Conservation (phyloP, 2,797 vertebrate species). For the Lophius americanus region DNA sequence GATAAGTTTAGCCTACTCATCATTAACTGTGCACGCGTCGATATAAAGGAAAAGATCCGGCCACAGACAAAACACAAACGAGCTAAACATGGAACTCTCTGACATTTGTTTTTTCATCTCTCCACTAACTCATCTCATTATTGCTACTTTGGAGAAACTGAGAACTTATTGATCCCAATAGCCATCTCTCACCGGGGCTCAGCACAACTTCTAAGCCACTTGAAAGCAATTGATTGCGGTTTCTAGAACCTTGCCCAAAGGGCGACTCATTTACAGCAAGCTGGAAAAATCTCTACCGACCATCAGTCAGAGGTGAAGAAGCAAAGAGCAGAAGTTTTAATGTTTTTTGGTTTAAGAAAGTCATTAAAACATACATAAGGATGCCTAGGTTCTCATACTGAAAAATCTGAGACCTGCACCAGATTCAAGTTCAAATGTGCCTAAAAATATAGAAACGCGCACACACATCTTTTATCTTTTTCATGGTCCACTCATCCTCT, state of each 20-base stretch:
- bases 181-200: conserved; percentile 75
- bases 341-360: not conserved
- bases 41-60: conserved; percentile 12
- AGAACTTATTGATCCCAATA: conserved; percentile 77
- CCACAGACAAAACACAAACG: conserved; percentile 7
- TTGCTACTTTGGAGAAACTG: conserved; percentile 50
- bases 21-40: conserved; percentile 28
- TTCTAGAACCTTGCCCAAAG: conserved; percentile 58
- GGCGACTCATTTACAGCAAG: conserved; percentile 63
- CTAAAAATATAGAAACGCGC: too few relatives aligned
- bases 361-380: not conserved
- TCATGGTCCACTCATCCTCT: not conserved
- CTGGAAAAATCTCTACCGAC: conserved; percentile 9
- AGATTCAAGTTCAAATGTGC: too few relatives aligned
- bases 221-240: conserved; percentile 79
- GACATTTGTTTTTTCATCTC: conserved; percentile 19
- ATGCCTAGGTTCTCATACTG: not conserved
- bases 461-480: too few relatives aligned
- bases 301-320: conserved; percentile 15
- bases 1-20: conserved; percentile 35
- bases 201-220: conserved; percentile 72
- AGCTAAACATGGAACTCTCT: conserved; percentile 2
- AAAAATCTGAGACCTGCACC: not conserved
- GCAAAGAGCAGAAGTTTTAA: not conserved
- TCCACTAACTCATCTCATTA: conserved; percentile 46